Evolutionary conservation across 37 sponge, comb jelly and placozoan species (phyloP), one percentile per base, ranked within the genome.

Genomic region (Ianthella basta): DNA sequence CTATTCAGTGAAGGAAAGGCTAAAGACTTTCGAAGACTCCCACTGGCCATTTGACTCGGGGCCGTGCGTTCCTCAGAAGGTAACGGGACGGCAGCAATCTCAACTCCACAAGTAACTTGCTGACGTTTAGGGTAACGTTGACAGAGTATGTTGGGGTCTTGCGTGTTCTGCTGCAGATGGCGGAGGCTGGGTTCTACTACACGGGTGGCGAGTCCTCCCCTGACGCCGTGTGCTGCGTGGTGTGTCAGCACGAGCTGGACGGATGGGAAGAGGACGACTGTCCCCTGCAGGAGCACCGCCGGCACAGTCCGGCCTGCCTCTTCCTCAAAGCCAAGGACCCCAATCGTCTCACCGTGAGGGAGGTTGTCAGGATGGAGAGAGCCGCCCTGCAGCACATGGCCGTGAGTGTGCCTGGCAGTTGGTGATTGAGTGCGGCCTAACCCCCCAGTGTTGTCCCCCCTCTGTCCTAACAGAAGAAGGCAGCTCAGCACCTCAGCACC

Each of bases 101-200:
- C 12, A 23, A 19, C 21, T 53, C 33, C 12, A 56, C 21, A 56
- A 19, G 15, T 56, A 8, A 23, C 10, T 24, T 80, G 18, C 15
- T 56, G 55, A 56, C 34, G 14, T 8, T 14, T 23, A n/a, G n/a
- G n/a, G n/a, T n/a, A n/a, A n/a, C n/a, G n/a, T 15, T 59, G 20
- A 0, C 13, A 61, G 25, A 20, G 0, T n/a, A 16, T 18, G 3
- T 15, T n/a, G 37, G 37, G 15, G 41, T 44, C 10, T 34, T 86
- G 23, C n/a, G 29, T 54, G 1, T 3, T 4, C 29, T 10, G 12
- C 44, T 34, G 16, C 41, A 93, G 89, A 69, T 94, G 84, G 95
- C 95, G 55, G 92, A 94, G 35, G 95, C 95, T 36, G 95, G 95
- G 1, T 94, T 94, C 82, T 91, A 91, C 55, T 91, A 82, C 70